Percentiles rank a stretch among this genome's conserved stretches.
These are phyloP conservation scores for Iguana delicatissima DNA, from an alignment of 2,797 vertebrate genomes.

Conservation along the genomic window DNA sequence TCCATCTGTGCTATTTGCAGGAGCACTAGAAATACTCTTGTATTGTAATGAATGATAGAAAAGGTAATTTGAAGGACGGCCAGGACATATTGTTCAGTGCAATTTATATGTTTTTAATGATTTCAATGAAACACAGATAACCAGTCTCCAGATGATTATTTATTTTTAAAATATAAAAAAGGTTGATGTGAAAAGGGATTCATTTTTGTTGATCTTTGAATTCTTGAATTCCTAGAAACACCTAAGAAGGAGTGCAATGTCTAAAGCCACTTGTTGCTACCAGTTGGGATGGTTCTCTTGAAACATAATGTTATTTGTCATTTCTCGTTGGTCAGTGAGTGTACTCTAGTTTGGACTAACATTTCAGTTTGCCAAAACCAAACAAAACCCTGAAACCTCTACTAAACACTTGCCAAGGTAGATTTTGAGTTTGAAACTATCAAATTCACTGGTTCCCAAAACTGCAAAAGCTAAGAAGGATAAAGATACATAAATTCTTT, in stretches of 20 bases:
- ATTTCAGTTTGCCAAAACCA: too few relatives aligned
- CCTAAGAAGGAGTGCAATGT: neutral
- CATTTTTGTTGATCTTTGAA: conserved; percentile 8
- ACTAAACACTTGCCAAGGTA: too few relatives aligned
- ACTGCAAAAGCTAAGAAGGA: neutral
- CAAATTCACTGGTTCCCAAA: neutral
- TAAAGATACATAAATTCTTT: neutral
- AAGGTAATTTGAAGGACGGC: conserved; percentile 59
- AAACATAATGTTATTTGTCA: too few relatives aligned
- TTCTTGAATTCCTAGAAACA: neutral
- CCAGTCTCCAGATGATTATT: conserved; percentile 32
- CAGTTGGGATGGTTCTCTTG: too few relatives aligned
- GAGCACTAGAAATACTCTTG: conserved; percentile 57
- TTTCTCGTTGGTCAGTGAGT: neutral
- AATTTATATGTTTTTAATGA: conserved; percentile 38
- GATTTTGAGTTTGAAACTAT: too few relatives aligned
- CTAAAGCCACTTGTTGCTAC: too few relatives aligned
- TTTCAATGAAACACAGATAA: conserved; percentile 45
- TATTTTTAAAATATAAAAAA: conserved; percentile 45
- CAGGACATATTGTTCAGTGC: conserved; percentile 43
- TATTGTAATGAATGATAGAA: conserved; percentile 52
- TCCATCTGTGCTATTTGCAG: conserved; percentile 63
- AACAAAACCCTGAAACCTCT: too few relatives aligned
- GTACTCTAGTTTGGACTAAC: neutral
- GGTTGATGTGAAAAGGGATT: conserved; percentile 15